These are phyloP conservation scores for Neoitamus cyanurus DNA, from an alignment of 2,888 invertebrate species.

Conservation along the genomic window DNA sequence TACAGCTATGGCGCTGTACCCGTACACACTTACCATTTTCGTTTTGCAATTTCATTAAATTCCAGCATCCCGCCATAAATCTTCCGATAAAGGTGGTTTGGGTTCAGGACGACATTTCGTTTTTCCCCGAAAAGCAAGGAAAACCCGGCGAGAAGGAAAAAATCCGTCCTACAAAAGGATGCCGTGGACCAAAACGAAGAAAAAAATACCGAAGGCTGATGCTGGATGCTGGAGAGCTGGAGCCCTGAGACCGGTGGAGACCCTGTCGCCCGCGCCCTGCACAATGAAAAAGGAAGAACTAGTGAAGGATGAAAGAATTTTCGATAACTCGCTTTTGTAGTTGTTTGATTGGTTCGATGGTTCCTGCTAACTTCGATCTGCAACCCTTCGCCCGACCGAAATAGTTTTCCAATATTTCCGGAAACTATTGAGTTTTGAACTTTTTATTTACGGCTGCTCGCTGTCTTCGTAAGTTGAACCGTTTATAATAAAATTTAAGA, in stretches of 20 bases:
- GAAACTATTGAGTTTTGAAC: slow-evolving; percentile 41
- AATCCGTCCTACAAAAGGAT: slow-evolving; percentile 43
- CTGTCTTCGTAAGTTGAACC: slow-evolving; percentile 3
- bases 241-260: neutral
- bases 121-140: slow-evolving; percentile 46
- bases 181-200: slow-evolving; percentile 26
- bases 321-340: slow-evolving; percentile 47
- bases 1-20: slow-evolving; percentile 20
- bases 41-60: slow-evolving; percentile 67
- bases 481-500: slow-evolving; percentile 21
- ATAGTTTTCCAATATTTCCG: slow-evolving; percentile 42
- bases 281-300: slow-evolving; percentile 23
- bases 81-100: slow-evolving; percentile 56
- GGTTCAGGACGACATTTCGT: slow-evolving; percentile 47
- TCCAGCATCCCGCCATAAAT: slow-evolving; percentile 67
- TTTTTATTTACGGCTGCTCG: slow-evolving; percentile 18
- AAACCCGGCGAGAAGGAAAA: slow-evolving; percentile 38
- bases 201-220: neutral
- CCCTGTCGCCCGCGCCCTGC: slow-evolving; percentile 3
- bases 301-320: slow-evolving; percentile 42
- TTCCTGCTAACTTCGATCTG: slow-evolving; percentile 8
- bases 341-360: slow-evolving; percentile 46
- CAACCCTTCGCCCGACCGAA: neutral
- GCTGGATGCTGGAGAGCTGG: neutral
- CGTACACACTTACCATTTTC: slow-evolving; percentile 58